phyloP scores from a whole-genome alignment of 2,888 invertebrate species.

The Acrobasis consociella region DNA sequence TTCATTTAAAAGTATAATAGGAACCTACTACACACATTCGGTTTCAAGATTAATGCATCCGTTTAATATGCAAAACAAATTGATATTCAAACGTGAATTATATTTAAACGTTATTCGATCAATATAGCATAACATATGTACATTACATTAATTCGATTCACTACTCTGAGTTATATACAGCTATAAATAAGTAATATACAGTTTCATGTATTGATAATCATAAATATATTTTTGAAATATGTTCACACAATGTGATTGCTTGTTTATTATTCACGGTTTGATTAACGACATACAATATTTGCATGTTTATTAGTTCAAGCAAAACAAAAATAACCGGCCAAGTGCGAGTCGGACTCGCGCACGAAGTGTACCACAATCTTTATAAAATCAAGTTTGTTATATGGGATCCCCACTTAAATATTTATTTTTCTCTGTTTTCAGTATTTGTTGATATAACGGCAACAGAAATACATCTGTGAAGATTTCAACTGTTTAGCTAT shows the following conservation, averaged over 20 bases:
- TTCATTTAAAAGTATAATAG: too few relatives aligned
- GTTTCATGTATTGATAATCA: constrained; percentile 5
- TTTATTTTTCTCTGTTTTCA: too few relatives aligned
- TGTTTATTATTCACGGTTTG: neutral
- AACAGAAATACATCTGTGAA: too few relatives aligned
- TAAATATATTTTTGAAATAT: neutral
- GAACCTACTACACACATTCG: too few relatives aligned
- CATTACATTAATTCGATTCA: neutral
- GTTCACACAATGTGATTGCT: neutral
- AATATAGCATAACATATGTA: neutral
- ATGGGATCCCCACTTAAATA: too few relatives aligned
- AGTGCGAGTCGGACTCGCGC: too few relatives aligned
- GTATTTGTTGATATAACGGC: too few relatives aligned
- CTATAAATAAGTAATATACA: neutral
- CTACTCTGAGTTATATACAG: neutral
- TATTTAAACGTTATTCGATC: neutral
- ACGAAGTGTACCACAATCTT: too few relatives aligned
- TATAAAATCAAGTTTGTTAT: too few relatives aligned
- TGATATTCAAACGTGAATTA: neutral
- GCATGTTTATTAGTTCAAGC: neutral
- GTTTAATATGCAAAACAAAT: neutral
- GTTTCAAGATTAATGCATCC: neutral
- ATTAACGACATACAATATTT: neutral
- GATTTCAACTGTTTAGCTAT: too few relatives aligned
- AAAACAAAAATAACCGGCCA: too few relatives aligned